These are phyloP conservation scores for Nyctibius grandis DNA, from an alignment of 2,797 vertebrate genomes.

Conservation along the genomic window DNA sequence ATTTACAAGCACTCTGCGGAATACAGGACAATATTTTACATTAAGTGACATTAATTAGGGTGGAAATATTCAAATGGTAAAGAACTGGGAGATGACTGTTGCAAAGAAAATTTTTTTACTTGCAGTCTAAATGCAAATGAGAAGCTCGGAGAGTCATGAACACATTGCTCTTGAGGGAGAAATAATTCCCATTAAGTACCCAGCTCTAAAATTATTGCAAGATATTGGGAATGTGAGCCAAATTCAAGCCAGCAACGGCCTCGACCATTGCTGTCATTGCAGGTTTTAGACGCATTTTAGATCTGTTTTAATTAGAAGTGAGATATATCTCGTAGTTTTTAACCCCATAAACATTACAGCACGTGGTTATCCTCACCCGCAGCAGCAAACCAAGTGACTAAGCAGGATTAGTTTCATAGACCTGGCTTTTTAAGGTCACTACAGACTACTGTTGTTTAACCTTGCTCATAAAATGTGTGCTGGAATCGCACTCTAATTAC, in stretches of 20 bases:
- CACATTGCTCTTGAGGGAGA: slow-evolving; percentile 33
- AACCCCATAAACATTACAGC: not conserved
- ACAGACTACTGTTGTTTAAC: not conserved
- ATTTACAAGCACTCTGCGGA: slow-evolving; percentile 60
- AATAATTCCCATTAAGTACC: slow-evolving; percentile 47
- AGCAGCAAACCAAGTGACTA: not conserved
- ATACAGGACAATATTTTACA: slow-evolving; percentile 57
- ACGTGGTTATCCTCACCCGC: not conserved
- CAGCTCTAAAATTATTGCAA: not conserved
- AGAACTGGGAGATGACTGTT: slow-evolving; percentile 30
- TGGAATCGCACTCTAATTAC: not conserved
- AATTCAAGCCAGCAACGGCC: not conserved
- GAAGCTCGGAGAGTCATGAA: slow-evolving; percentile 27
- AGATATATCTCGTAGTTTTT: not conserved
- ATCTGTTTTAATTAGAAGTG: not conserved
- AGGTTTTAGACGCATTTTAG: not conserved
- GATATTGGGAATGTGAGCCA: not conserved
- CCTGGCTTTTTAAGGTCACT: not conserved
- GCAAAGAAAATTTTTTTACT: not conserved
- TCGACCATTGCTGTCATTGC: not conserved
- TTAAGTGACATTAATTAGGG: slow-evolving; percentile 72
- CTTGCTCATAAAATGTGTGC: not conserved
- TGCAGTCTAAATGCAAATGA: slow-evolving; percentile 64
- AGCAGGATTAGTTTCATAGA: not conserved
- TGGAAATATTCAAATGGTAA: slow-evolving; percentile 62